Percentiles rank a stretch among this genome's conserved stretches.
Conservation (phyloP, 1,140 invertebrate species). For the Paracyclopina nana region DNA sequence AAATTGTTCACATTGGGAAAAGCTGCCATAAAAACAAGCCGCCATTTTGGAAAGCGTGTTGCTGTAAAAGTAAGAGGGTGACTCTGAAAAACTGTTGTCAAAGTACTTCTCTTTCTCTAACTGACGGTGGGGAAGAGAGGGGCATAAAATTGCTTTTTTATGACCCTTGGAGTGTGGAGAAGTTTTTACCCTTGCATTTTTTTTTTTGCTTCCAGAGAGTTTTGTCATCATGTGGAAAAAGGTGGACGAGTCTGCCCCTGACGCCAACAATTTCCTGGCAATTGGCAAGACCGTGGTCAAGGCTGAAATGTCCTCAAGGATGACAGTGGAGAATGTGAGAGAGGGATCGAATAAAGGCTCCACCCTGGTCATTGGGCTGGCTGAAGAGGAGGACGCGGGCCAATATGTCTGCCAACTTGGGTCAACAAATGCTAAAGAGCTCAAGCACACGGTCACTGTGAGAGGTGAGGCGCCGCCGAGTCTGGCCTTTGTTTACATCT, state of each 20-base stretch:
- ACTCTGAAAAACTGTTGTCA: too few species aligned
- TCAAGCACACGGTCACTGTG: constrained; percentile 8
- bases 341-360: constrained; percentile 3
- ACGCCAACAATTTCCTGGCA: not conserved
- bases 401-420: constrained; percentile 5
- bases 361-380: constrained; percentile 7
- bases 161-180: too few species aligned
- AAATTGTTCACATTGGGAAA: too few species aligned
- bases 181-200: too few species aligned
- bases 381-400: constrained; percentile 10
- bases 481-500: too few species aligned
- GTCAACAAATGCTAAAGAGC: not conserved
- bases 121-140: too few species aligned
- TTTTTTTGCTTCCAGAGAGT: not conserved
- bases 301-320: not conserved
- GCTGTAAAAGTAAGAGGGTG: too few species aligned
- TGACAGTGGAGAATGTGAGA: not conserved
- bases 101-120: too few species aligned
- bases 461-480: too few species aligned
- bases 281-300: not conserved
- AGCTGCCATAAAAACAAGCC: too few species aligned
- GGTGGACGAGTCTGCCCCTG: not conserved
- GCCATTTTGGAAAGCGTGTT: too few species aligned
- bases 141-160: too few species aligned
- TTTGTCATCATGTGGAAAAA: not conserved